Conservation (phyloP, 2,888 invertebrate species). For the Gortyna flavago region DNA sequence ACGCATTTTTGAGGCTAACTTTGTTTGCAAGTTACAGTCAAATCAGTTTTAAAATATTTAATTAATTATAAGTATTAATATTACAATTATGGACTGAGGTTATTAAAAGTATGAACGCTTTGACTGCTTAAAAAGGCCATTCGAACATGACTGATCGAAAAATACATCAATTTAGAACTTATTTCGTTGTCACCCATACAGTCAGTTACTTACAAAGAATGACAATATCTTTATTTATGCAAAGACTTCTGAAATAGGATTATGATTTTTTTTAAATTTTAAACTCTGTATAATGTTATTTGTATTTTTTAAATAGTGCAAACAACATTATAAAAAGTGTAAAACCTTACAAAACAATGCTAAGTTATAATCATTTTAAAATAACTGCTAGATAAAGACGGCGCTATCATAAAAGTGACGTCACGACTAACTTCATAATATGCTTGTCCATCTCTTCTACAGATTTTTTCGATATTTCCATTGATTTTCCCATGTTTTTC, state of each 20-base stretch:
- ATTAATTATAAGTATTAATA: constrained; percentile 62
- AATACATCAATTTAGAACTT: not conserved
- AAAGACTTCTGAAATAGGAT: not conserved
- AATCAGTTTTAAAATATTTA: constrained; percentile 65
- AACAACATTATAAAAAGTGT: too few relatives aligned
- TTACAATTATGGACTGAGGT: constrained; percentile 59
- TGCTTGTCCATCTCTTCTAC: not conserved
- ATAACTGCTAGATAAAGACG: too few relatives aligned
- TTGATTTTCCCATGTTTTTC: too few relatives aligned
- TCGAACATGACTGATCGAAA: not conserved
- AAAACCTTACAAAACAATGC: too few relatives aligned
- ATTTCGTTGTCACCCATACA: not conserved
- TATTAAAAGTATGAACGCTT: constrained; percentile 40
- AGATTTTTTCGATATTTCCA: not conserved
- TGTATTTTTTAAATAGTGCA: too few relatives aligned
- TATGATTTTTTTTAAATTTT: too few relatives aligned
- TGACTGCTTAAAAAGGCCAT: constrained; percentile 32
- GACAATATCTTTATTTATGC: not conserved
- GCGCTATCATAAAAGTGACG: too few relatives aligned
- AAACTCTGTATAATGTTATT: too few relatives aligned
- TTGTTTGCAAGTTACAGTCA: constrained; percentile 63
- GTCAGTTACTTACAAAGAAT: not conserved
- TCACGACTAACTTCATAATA: too few relatives aligned
- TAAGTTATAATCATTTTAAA: too few relatives aligned
- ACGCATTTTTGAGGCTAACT: constrained; percentile 59